These are phyloP conservation scores for Proisotoma minuta DNA, from an alignment of 2,888 invertebrate species.

Conservation along the genomic window DNA sequence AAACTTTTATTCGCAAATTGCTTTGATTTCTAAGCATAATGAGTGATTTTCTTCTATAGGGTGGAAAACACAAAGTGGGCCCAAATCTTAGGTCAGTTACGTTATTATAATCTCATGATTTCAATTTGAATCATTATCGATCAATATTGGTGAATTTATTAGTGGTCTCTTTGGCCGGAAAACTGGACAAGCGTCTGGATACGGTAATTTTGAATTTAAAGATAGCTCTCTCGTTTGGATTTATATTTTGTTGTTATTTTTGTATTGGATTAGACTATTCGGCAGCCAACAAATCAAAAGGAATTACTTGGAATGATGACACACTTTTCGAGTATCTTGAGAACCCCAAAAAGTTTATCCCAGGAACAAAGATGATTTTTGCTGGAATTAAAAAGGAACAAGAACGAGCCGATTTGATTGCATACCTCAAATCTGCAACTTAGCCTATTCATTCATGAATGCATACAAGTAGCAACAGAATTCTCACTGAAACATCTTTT, in stretches of 20 bases:
- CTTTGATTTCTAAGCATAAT: too few species aligned
- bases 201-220: constrained; percentile 52
- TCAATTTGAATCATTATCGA: too few species aligned
- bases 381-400: constrained; percentile 92
- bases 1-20: too few species aligned
- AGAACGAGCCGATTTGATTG: constrained; percentile 90
- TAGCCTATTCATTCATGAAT: too few species aligned
- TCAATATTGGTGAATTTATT: too few species aligned
- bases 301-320: constrained; percentile 89
- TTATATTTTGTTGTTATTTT: too few species aligned
- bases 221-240: too few species aligned
- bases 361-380: constrained; percentile 99
- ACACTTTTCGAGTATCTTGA: constrained; percentile 93
- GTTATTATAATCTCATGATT: too few species aligned
- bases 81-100: too few species aligned
- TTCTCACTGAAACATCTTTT: too few species aligned
- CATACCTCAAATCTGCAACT: constrained; percentile 66
- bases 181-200: constrained; percentile 91
- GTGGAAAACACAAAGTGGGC: constrained; percentile 87
- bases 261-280: constrained; percentile 79
- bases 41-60: too few species aligned
- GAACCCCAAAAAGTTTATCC: constrained; percentile 99
- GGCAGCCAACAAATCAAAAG: constrained; percentile 91
- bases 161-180: constrained; percentile 86
- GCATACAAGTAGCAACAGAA: too few species aligned